Evolutionary conservation across 1,140 invertebrate genomes (phyloP).

Genomic region (Oryzaephilus surinamensis): DNA sequence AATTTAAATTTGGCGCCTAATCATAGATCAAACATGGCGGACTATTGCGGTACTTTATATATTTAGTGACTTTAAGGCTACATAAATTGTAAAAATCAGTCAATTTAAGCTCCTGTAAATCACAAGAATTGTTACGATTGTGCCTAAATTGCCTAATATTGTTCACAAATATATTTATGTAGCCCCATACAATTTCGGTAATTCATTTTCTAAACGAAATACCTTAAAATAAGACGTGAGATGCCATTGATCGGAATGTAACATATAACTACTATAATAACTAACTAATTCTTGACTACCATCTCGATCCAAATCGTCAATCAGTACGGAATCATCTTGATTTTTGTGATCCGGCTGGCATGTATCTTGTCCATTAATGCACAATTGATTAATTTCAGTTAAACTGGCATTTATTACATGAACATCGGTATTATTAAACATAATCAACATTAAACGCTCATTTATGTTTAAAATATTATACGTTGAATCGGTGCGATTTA

Average conservation of each 20-base stretch:
- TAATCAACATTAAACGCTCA: constrained; percentile 62
- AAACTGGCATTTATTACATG: constrained; percentile 63
- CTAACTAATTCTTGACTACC: constrained; percentile 62
- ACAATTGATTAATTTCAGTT: constrained; percentile 60
- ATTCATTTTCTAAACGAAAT: constrained; percentile 53
- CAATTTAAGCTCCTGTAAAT: too few species aligned
- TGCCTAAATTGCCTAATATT: too few species aligned
- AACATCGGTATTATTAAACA: constrained; percentile 58
- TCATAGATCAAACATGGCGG: too few species aligned
- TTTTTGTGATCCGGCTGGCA: constrained; percentile 63
- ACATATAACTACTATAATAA: constrained; percentile 53
- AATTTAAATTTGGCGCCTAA: too few species aligned
- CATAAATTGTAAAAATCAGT: too few species aligned
- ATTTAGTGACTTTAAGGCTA: too few species aligned
- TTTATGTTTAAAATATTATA: constrained; percentile 37
- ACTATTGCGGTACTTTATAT: too few species aligned
- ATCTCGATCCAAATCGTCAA: constrained; percentile 61
- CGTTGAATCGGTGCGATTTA: constrained; percentile 27
- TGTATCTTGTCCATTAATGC: constrained; percentile 40
- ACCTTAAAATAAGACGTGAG: constrained; percentile 52
- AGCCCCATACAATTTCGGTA: constrained; percentile 56
- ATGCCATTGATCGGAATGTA: constrained; percentile 40
- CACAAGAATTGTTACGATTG: too few species aligned
- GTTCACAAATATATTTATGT: too few species aligned
- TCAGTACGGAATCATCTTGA: constrained; percentile 56